These are phyloP conservation scores for Caenorhabditis sp. DNA, from an alignment of 2,888 invertebrate species.

Conservation along the genomic window DNA sequence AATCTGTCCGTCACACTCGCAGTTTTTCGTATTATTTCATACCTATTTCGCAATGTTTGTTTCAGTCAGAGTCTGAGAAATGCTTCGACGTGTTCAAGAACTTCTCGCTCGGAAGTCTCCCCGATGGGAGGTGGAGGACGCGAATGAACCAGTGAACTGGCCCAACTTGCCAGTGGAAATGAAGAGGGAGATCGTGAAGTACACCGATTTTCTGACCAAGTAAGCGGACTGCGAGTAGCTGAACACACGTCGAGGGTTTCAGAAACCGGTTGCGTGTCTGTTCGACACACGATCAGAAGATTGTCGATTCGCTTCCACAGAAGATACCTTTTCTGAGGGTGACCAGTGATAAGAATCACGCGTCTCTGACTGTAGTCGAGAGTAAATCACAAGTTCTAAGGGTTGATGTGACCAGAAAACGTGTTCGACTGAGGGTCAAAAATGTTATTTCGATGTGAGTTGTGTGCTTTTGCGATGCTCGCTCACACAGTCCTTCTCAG, in stretches of 20 bases:
- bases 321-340: background rate
- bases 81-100: background rate
- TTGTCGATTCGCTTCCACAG: background rate
- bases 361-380: background rate
- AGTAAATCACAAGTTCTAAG: background rate
- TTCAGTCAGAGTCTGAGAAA: background rate
- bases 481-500: background rate
- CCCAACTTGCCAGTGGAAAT: background rate
- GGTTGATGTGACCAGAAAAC: background rate
- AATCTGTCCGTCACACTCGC: too few species aligned
- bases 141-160: background rate
- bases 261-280: background rate
- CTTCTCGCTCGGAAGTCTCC: background rate
- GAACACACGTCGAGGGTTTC: background rate
- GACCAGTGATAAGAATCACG: background rate
- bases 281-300: background rate
- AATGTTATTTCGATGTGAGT: slow-evolving; percentile 16
- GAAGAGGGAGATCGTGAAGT: background rate
- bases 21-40: too few species aligned
- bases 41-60: background rate
- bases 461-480: background rate
- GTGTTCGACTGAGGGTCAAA: background rate
- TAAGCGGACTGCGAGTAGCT: background rate
- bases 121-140: background rate
- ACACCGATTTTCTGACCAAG: background rate